These are phyloP conservation scores for Stenchaetothrips biformis DNA, from an alignment of 2,888 invertebrate genomes.

Conservation along the genomic window DNA sequence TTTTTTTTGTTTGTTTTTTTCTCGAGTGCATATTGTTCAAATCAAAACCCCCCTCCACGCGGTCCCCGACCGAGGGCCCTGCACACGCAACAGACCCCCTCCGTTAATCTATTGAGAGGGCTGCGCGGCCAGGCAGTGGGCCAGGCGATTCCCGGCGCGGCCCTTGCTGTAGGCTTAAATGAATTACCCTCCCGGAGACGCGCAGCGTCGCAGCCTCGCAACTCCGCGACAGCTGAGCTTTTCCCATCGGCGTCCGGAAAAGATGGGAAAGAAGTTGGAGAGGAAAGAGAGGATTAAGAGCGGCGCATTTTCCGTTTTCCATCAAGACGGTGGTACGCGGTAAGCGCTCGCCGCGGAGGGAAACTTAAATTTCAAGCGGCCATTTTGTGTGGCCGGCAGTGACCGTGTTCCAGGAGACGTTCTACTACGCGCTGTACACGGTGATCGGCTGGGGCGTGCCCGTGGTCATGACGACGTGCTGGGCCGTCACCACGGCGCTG, in stretches of 20 bases:
- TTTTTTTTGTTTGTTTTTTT: not conserved
- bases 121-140: not conserved
- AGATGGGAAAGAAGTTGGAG: not conserved
- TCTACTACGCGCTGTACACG: slow-evolving; percentile 58
- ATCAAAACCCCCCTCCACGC: no score
- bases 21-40: no score
- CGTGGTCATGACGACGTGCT: slow-evolving; percentile 59
- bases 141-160: not conserved
- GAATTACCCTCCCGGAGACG: not conserved
- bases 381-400: slow-evolving; percentile 43
- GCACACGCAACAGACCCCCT: no score
- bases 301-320: not conserved
- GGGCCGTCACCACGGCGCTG: slow-evolving; percentile 60
- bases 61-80: no score
- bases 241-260: not conserved
- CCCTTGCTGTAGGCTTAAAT: not conserved
- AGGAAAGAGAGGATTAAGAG: not conserved
- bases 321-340: no score
- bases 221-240: no score
- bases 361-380: slow-evolving; percentile 12
- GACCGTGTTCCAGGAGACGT: slow-evolving; percentile 63
- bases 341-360: not conserved
- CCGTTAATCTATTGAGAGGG: no score
- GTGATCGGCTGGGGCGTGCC: slow-evolving; percentile 72
- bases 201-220: not conserved